These are phyloP conservation scores for Stichodactyla mertensii DNA, from an alignment of 64 coral and sea anemone genomes.

Conservation along the genomic window DNA sequence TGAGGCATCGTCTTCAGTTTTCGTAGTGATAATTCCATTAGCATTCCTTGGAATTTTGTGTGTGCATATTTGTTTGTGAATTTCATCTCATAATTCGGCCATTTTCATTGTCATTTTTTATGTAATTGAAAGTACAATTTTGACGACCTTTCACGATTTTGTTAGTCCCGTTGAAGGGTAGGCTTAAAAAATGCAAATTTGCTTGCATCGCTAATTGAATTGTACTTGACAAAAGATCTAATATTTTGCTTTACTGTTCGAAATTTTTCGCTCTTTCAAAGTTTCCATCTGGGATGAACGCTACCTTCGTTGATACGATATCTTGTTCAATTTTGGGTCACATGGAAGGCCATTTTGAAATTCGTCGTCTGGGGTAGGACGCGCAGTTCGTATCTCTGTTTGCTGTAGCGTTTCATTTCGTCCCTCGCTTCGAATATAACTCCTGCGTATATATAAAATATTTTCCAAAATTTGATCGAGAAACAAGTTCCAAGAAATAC, in stretches of 20 bases:
- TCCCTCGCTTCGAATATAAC: neutral
- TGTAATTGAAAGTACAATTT: neutral
- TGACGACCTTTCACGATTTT: neutral
- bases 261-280: neutral
- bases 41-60: neutral
- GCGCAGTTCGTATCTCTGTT: too few species aligned
- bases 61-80: neutral
- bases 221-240: neutral
- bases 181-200: neutral
- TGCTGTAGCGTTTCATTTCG: neutral
- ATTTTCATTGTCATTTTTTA: neutral
- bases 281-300: neutral
- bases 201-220: neutral
- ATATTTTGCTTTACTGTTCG: neutral
- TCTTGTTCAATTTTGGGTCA: too few species aligned
- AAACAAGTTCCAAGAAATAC: slow-evolving; percentile 20
- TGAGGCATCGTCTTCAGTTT: neutral
- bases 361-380: too few species aligned
- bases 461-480: slow-evolving; percentile 9
- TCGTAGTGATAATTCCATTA: neutral
- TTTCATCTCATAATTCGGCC: neutral
- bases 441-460: neutral
- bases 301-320: neutral
- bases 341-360: too few species aligned
- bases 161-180: neutral